Evolutionary conservation across 2,797 vertebrate genomes (phyloP).

Genomic region (Stomatorhinus walkeri): DNA sequence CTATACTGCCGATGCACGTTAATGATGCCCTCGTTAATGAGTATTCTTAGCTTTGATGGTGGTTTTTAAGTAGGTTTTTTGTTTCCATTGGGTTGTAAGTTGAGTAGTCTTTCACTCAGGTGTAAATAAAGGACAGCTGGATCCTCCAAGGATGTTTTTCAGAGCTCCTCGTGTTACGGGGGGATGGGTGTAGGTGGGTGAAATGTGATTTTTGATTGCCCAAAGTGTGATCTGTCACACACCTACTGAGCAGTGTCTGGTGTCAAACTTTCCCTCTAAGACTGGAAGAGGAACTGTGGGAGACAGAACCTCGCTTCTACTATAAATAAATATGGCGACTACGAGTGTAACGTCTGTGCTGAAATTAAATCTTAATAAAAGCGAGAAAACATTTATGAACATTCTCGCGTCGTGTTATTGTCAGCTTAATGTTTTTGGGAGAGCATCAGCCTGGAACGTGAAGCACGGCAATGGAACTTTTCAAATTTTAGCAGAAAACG

Average conservation of each 20-base stretch:
- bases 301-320: conserved; percentile 59
- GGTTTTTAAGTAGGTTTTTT: neutral
- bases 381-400: neutral
- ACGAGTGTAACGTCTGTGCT: neutral
- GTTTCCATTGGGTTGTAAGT: neutral
- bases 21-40: neutral
- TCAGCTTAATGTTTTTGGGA: neutral
- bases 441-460: neutral
- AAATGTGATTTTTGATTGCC: conserved; percentile 76
- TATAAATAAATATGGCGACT: neutral
- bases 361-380: conserved; percentile 6
- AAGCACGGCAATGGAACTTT: neutral
- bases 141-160: conserved; percentile 60
- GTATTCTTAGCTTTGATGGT: neutral
- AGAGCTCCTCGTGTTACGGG: conserved; percentile 65
- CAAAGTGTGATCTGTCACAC: conserved; percentile 76
- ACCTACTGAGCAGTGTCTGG: conserved; percentile 73
- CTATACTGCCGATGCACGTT: neutral
- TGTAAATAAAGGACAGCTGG: neutral
- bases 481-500: neutral
- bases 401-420: neutral
- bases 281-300: conserved; percentile 64
- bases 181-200: conserved; percentile 34
- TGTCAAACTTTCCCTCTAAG: conserved; percentile 63
- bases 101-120: neutral